These are phyloP conservation scores for Bergia sp. DNA, from an alignment of 92 coral and sea anemone species.

Conservation along the genomic window DNA sequence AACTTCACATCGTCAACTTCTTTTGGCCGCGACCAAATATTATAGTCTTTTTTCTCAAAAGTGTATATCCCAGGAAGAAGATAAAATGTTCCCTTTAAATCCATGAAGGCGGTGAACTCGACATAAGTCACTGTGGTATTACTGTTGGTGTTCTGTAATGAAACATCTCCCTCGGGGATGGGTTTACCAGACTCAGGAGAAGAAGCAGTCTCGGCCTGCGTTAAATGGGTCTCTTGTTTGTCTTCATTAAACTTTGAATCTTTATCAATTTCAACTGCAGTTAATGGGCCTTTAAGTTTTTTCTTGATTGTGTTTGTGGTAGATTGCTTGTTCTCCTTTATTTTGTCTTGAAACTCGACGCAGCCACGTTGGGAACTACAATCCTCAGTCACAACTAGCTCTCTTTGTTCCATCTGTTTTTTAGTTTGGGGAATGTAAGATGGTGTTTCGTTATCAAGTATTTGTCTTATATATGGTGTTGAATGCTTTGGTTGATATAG, in stretches of 20 bases:
- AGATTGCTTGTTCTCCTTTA: not conserved
- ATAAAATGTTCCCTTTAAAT: slow-evolving; percentile 51
- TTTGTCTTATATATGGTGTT: not conserved
- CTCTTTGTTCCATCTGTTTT: not conserved
- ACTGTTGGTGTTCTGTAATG: not conserved
- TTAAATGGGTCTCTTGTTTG: not conserved
- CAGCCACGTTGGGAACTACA: not conserved
- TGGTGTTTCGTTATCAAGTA: slow-evolving; percentile 1
- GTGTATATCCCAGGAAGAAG: slow-evolving; percentile 63
- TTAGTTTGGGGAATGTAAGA: not conserved
- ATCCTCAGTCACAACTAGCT: not conserved
- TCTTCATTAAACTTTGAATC: not conserved
- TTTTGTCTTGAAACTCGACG: not conserved
- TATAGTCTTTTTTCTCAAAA: slow-evolving; percentile 54
- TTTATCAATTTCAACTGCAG: not conserved
- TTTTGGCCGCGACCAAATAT: slow-evolving; percentile 61
- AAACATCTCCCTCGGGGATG: not conserved
- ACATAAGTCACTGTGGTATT: slow-evolving; percentile 7
- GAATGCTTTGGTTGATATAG: not conserved
- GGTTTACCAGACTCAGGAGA: not conserved
- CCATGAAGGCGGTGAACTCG: slow-evolving; percentile 60
- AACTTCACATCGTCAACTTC: not conserved
- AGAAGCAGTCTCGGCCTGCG: not conserved
- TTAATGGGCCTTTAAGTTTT: not conserved
- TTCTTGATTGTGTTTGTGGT: not conserved